phyloP scores from a whole-genome alignment of 2,888 invertebrate genomes.

The Aphidius colemani region DNA sequence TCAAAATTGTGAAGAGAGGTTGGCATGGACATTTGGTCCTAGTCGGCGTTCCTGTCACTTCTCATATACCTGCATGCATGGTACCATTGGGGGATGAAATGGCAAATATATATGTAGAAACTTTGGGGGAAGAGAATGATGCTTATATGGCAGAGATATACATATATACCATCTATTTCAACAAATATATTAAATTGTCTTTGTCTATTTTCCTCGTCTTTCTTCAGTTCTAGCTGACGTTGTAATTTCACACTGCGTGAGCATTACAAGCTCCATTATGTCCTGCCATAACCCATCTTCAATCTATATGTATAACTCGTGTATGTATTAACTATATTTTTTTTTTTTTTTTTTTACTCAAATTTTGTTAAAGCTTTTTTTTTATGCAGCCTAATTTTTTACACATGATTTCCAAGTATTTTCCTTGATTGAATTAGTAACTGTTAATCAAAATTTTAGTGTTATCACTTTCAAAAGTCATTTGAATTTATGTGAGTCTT shows the following conservation, averaged over 20 bases:
- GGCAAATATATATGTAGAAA: neutral
- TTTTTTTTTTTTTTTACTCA: no score
- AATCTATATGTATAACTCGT: neutral
- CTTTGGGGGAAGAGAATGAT: neutral
- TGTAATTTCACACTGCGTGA: constrained; percentile 52
- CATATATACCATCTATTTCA: constrained; percentile 43
- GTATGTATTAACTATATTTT: no score
- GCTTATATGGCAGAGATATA: constrained; percentile 23
- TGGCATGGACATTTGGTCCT: neutral
- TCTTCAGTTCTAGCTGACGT: constrained; percentile 38
- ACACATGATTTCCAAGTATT: no score
- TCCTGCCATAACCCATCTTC: constrained; percentile 28
- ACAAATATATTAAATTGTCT: constrained; percentile 32
- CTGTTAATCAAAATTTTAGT: no score
- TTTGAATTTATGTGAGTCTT: no score
- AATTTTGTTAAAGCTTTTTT: no score
- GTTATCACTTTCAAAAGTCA: no score
- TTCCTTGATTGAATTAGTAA: no score
- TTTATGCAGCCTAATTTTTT: no score
- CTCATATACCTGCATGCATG: constrained; percentile 5
- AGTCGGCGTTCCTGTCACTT: constrained; percentile 31
- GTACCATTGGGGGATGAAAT: no score
- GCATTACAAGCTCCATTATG: constrained; percentile 43
- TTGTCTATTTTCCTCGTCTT: constrained; percentile 2
- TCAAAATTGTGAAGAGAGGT: neutral